Base-by-base conservation (phyloP, 92 coral and sea anemone species). In the Bergia sp. region DNA sequence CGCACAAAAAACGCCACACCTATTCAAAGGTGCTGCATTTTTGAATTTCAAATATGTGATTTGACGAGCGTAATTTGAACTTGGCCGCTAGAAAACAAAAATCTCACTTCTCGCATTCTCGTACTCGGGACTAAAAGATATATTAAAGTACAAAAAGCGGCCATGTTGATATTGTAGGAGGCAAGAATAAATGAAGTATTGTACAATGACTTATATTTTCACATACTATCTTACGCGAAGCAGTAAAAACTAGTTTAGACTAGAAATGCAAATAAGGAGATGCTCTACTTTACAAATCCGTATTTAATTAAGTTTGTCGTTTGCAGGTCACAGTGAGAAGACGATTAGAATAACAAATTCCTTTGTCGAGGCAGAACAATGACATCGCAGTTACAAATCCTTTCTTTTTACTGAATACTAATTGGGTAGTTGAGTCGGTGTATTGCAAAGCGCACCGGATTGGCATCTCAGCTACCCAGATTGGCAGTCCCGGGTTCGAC, bases 161-260 rank as follows among this genome's bases (percentile, higher is more conserved):
- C 74, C 36, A 69, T 69, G 74, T 69, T 69, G 74, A 69, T 69
- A 69, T 69, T 69, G 74, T 69, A 69, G 74, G 74, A 69, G 74
- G 74, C 36, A 69, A 69, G 74, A 69, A 69, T 69, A 69, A 69
- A 69, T 69, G 74, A 69, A 69, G 74, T 69, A 69, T 69, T 69
- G 74, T 55, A 55, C 64, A 55, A 55, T 55, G 64, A 55, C 64
- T 55, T 55, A 55, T 55, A 55, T 55, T 55, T 55, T 55, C 64
- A 55, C 64, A 55, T 55, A 55, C 64, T 55, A 55, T 55, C 64
- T 55, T 55, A 55, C 64, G 64, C 64, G 64, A 55, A 55, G 64
- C 64, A 55, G 64, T 55, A 55, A 55, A 55, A 55, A 55, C 64
- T 55, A 55, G 64, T 55, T 55, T 55, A 55, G 64, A 55, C 64